These are phyloP conservation scores for Epistrophella euchroma DNA, from an alignment of 2,888 invertebrate species.

Conservation along the genomic window DNA sequence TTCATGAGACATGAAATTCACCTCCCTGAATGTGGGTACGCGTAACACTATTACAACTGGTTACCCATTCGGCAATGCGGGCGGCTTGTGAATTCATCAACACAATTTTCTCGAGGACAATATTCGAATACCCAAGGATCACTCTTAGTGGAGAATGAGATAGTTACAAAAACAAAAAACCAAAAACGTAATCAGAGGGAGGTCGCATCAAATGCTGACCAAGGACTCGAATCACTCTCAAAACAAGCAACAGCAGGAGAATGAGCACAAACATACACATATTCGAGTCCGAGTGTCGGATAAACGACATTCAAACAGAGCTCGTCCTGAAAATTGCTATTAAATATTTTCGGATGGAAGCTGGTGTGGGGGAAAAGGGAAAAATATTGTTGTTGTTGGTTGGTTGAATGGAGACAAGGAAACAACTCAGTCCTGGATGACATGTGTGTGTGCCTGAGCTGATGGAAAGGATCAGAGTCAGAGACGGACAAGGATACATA, in stretches of 20 bases:
- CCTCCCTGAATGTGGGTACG: background rate
- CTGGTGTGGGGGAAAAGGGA: background rate
- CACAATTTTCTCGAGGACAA: conserved; percentile 64
- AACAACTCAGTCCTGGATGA: conserved; percentile 49
- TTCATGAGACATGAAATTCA: conserved; percentile 23
- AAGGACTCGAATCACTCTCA: conserved; percentile 65
- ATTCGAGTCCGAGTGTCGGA: conserved; percentile 52
- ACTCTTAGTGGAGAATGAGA: background rate
- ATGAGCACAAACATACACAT: conserved; percentile 17
- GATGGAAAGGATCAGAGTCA: conserved; percentile 58
- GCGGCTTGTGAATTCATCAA: conserved; percentile 65
- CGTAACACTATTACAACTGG: conserved; percentile 55
- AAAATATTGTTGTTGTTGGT: background rate
- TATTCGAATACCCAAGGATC: conserved; percentile 30
- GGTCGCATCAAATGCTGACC: conserved; percentile 42
- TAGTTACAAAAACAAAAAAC: background rate
- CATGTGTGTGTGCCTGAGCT: conserved; percentile 26
- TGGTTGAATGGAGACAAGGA: conserved; percentile 35
- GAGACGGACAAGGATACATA: conserved; percentile 47
- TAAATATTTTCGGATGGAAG: conserved; percentile 60
- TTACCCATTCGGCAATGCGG: conserved; percentile 23
- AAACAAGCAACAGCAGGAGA: conserved; percentile 39
- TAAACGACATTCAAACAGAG: conserved; percentile 68
- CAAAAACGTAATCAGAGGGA: background rate
- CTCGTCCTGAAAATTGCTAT: conserved; percentile 74